Base-by-base conservation (phyloP, 2,113 vertebrate genomes). In the Zeus faber region DNA sequence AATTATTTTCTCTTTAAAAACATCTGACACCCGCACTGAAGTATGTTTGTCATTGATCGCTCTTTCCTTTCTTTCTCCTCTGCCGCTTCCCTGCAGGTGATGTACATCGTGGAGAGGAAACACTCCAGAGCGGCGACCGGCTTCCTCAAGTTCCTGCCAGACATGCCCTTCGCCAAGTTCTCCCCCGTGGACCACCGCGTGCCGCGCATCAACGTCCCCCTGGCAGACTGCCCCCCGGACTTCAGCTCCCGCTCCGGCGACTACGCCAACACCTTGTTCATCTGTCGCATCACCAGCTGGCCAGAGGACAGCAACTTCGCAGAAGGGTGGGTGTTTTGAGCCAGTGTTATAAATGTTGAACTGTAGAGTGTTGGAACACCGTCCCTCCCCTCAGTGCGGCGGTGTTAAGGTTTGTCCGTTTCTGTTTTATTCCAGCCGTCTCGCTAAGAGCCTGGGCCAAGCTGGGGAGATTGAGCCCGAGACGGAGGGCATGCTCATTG, bases 391-490 rank as follows among this genome's bases (percentile, higher is more conserved):
- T n/a, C n/a, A n/a, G n/a, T n/a, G n/a, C n/a, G n/a, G n/a, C n/a
- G n/a, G n/a, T n/a, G n/a, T n/a, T n/a, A n/a, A n/a, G n/a, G n/a
- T 29, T 9, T 29, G 4, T 10, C 0, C 9, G 9, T 48, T 1
- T 58, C 6, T 6, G 11, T 3, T 27, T 40, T 45, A 49, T 24
- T 8, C 22, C 58, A 99, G 97, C 71, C 89, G 79, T 8, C 81
- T 99, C 58, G 84, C 89, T 18, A 98, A 95, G 84, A 94, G 93
- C 4, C 89, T 99, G 54, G 97, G 97, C 1, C 93, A 96, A 69
- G 97, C 97, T 0, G 97, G 97, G 31, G 95, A 98, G 62, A 98
- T 99, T 0, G 95, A 99, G 61, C 95, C 97, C 0, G 97, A 99
- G 84, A 97, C 97, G 0, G 97, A 99, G 78, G 97, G 95, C 27